Evolutionary conservation across 2,888 invertebrate genomes (phyloP).

Genomic region (Blastobasis adustella): DNA sequence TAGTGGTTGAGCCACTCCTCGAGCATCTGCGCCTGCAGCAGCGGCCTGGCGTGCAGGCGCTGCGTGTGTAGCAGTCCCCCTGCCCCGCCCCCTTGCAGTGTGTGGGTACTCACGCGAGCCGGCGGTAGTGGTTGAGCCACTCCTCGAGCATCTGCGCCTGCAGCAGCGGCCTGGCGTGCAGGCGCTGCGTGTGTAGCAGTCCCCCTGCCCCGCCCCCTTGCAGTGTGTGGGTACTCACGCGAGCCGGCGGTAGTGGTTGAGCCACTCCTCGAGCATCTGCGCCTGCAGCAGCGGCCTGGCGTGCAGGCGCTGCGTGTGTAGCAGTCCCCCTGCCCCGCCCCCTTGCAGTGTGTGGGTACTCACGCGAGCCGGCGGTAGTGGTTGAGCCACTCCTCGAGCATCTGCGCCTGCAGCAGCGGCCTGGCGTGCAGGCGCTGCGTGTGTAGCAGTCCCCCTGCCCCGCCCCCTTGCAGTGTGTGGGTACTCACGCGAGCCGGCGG

Average conservation of each 20-base stretch:
- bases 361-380: conserved; percentile 83
- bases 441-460: too few species aligned
- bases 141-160: conserved; percentile 83
- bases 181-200: too few species aligned
- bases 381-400: conserved; percentile 88
- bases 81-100: too few species aligned
- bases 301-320: not conserved
- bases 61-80: too few species aligned
- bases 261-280: conserved; percentile 92
- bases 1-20: conserved; percentile 96
- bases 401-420: conserved; percentile 81
- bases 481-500: conserved; percentile 80
- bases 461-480: not conserved
- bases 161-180: conserved; percentile 83
- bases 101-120: conserved; percentile 75
- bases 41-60: conserved; percentile 52
- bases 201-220: too few species aligned
- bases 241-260: conserved; percentile 93
- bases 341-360: too few species aligned
- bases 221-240: conserved; percentile 56
- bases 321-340: too few species aligned
- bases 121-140: conserved; percentile 91
- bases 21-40: conserved; percentile 86
- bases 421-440: conserved; percentile 86
- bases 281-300: conserved; percentile 81